These are phyloP conservation scores for Epinephelus malabaricus DNA, from an alignment of 2,797 vertebrate genomes.

Conservation along the genomic window DNA sequence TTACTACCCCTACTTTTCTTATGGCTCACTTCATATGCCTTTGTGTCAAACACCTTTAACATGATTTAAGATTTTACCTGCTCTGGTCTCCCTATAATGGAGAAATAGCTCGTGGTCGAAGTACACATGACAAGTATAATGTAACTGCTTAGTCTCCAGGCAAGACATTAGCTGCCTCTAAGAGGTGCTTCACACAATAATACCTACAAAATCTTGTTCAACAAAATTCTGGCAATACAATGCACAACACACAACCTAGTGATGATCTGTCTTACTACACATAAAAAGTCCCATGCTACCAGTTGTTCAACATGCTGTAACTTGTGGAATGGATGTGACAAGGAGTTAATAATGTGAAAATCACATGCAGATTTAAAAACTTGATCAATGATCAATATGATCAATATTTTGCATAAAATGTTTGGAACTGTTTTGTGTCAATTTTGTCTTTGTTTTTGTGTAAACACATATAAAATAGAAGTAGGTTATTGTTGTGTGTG, in stretches of 20 bases:
- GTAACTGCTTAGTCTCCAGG: neutral
- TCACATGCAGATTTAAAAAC: no score
- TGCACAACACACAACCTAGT: constrained; percentile 17
- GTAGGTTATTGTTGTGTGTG: no score
- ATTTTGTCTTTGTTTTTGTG: no score
- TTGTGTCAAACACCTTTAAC: no score
- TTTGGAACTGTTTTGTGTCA: no score
- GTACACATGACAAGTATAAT: neutral
- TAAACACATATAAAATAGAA: no score
- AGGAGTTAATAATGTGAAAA: no score
- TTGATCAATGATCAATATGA: no score
- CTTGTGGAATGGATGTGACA: no score
- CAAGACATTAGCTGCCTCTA: neutral
- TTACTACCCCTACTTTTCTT: neutral
- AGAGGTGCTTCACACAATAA: neutral
- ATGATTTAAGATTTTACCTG: neutral
- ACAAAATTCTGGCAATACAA: neutral
- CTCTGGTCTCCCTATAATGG: neutral
- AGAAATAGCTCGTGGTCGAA: neutral
- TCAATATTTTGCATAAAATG: no score
- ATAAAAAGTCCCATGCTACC: neutral
- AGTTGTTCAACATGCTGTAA: constrained; percentile 8
- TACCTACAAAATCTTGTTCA: neutral
- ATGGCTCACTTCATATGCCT: no score
- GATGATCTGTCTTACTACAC: constrained; percentile 7